Conservation (phyloP, 2,888 invertebrate genomes). For the Elmis aenea region DNA sequence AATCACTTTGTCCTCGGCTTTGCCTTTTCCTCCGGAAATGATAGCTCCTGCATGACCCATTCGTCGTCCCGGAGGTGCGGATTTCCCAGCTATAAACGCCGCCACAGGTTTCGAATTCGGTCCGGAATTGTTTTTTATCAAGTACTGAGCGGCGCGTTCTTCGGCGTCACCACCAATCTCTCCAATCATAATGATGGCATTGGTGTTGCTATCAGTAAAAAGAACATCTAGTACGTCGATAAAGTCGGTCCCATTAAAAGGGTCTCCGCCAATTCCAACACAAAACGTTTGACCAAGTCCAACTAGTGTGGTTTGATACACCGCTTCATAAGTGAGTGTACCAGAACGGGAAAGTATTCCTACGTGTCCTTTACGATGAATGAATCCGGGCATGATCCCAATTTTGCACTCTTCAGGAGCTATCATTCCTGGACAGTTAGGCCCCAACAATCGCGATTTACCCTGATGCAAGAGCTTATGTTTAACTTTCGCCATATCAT, state of each 20-base stretch:
- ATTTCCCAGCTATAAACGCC: constrained; percentile 93
- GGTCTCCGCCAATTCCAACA: constrained; percentile 92
- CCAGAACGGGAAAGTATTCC: constrained; percentile 71
- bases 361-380: constrained; percentile 66
- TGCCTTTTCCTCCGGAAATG: too few relatives aligned
- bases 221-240: constrained; percentile 95
- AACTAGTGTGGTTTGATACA: constrained; percentile 64
- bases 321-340: constrained; percentile 72
- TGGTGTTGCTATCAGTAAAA: constrained; percentile 82
- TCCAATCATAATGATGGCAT: constrained; percentile 95
- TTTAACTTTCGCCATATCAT: constrained; percentile 79
- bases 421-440: constrained; percentile 81
- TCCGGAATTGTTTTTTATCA: constrained; percentile 70
- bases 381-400: constrained; percentile 81
- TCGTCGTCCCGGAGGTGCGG: constrained; percentile 93
- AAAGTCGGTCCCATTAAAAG: too few relatives aligned
- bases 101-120: constrained; percentile 90
- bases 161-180: constrained; percentile 93
- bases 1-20: constrained; percentile 28
- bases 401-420: constrained; percentile 73
- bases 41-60: too few relatives aligned
- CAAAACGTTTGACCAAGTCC: constrained; percentile 91
- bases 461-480: constrained; percentile 55
- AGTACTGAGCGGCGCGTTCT: constrained; percentile 88
- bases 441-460: constrained; percentile 71